Base-by-base conservation (phyloP, 2,888 invertebrate genomes). In the Polylopha cassiicola region DNA sequence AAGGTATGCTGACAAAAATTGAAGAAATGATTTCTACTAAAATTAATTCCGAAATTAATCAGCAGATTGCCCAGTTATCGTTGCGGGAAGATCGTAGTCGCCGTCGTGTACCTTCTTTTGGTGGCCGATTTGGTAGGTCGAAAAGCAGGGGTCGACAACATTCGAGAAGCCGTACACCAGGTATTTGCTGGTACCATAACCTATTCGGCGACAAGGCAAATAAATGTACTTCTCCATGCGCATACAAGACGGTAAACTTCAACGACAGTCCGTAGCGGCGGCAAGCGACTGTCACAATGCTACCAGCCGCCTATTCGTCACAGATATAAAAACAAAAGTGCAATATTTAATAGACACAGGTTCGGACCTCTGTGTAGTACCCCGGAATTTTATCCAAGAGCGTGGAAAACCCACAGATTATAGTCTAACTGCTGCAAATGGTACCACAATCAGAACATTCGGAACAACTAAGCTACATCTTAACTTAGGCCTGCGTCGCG, bases 231-330 rank as follows among this genome's bases (percentile, higher is more conserved):
- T n/a, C 39, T 17, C 48, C 45, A 11, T 58, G 59, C 39, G 48
- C 49, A 27, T 55, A 36, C 24, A 8, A 17, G n/a, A 21, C 37
- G 50, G 47, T 15, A 50, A 52, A 55, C 37, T 6, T 3, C n/a
- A 18, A 11, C 5, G 54, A 49, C 55, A 49, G 53, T 53, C 60
- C 36, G 30, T 58, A 47, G 49, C 41, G 44, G 53, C 58, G 62
- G 50, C 50, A 3, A 39, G 30, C 47, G 53, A 52, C 50, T 45
- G 48, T 37, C 39, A 22, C 24, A 31, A 38, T 37, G 9, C 30
- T 6, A 21, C 52, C 7, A 32, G 56, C 48, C 54, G 56, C 42
- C 33, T 56, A 20, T 57, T 57, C 31, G 34, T 61, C 5, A 50
- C 47, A 1, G 59, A 61, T 17, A 37, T 34, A 4, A 42, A 9